A percentile compares a stretch with the other conserved stretches of the same genome.
phyloP scores from a whole-genome alignment of 1,140 invertebrate genomes.

The Panagrolaimus sp. region DNA sequence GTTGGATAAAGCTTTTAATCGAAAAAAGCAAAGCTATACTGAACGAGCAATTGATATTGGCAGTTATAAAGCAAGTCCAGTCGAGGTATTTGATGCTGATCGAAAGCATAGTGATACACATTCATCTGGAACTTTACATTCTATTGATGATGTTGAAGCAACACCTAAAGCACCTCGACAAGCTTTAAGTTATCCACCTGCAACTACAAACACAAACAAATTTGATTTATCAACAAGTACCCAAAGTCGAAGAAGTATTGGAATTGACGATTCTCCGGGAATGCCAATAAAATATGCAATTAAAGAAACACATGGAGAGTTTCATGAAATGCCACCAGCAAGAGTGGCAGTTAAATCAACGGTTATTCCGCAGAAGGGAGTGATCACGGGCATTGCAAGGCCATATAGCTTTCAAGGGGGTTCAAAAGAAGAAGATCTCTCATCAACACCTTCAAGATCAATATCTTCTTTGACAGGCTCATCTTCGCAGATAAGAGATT shows the following conservation, averaged over 20 bases:
- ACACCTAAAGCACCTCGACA: no score
- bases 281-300: background rate
- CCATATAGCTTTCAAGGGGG: background rate
- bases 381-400: constrained; percentile 5
- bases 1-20: background rate
- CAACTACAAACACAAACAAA: background rate
- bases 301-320: background rate
- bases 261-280: background rate
- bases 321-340: background rate
- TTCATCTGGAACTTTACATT: no score
- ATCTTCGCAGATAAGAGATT: no score
- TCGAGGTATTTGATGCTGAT: no score
- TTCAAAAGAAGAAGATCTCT: background rate
- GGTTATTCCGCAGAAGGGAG: background rate
- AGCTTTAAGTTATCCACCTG: no score
- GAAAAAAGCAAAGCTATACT: background rate
- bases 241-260: background rate
- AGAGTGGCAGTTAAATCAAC: background rate
- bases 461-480: no score
- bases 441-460: no score
- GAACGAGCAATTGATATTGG: background rate
- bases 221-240: background rate
- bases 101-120: no score
- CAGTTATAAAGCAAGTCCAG: background rate
- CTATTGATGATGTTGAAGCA: no score